Evolutionary conservation across 1,140 invertebrate genomes (phyloP), one percentile per base, ranked within the genome.

Genomic region (Platorchestia sp.): DNA sequence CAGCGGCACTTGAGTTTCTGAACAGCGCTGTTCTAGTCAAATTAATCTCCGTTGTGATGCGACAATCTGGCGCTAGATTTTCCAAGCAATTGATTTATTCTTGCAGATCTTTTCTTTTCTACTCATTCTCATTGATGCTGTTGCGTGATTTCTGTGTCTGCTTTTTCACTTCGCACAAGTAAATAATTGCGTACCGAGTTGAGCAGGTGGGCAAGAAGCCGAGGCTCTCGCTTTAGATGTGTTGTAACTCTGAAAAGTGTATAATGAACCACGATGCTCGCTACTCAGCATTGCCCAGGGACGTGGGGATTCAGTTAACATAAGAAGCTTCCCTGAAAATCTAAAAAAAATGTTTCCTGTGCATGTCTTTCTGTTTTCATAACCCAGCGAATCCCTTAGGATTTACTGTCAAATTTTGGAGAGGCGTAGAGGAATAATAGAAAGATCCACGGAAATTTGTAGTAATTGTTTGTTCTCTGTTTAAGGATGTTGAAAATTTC

Each of bases 201-300:
- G 59, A 75, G 59, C 59, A 19, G 59, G 59, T 75, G 1, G 14
- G 1, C 59, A 75, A 22, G 59, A 75, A 75, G 59, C 59, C 14
- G 1, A 3, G 27, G 36, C 59, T 75, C 59, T 36, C 10, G 59
- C 59, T 75, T 75, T 75, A 75, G 59, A 75, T 75, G 59, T 75
- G 59, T 75, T 75, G 59, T 75, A 75, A 75, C 59, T 75, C 59
- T 75, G 59, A 75, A 75, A 75, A 75, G 59, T 75, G 59, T 75
- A 75, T 75, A 75, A 75, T 75, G 59, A 75, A 75, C 36, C 36
- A 36, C 59, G 59, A 75, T 75, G 59, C 59, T 75, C 59, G 59
- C 14, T n/a, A 75, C 59, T 75, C 36, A 75, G 59, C 10, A 75
- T 14, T 75, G 36, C 14, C 59, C 59, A 75, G 14, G 1, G 59